Evolutionary conservation across 2,797 vertebrate species (phyloP).

Genomic region (Tokudaia muenninki): DNA sequence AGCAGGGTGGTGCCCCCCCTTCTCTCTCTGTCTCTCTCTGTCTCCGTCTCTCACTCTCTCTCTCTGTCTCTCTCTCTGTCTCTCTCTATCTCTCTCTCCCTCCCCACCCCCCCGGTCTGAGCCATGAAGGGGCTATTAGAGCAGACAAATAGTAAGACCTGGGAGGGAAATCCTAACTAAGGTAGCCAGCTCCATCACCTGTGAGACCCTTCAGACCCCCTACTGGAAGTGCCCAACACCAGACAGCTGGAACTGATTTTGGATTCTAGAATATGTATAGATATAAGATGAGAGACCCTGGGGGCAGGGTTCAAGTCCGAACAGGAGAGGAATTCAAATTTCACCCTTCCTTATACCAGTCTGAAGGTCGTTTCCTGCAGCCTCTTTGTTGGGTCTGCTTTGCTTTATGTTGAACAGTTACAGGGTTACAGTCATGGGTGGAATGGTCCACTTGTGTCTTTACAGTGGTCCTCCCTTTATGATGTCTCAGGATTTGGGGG

Average conservation of each 20-base stretch:
- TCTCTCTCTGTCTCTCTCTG: background rate
- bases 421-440: background rate
- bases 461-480: rapidly evolving
- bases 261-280: background rate
- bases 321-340: background rate
- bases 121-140: background rate
- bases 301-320: background rate
- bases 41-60: rapidly evolving
- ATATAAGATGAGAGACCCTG: background rate
- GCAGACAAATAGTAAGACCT: background rate
- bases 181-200: background rate
- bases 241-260: background rate
- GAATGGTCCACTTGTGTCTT: background rate
- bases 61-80: background rate
- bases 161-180: background rate
- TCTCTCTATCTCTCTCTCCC: background rate
- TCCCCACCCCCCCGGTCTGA: background rate
- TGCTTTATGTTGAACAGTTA: background rate
- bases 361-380: background rate
- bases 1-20: background rate
- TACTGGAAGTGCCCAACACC: background rate
- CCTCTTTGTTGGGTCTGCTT: background rate
- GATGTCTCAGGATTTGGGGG: background rate
- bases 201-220: background rate
- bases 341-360: background rate